phyloP scores from a whole-genome alignment of 2,797 vertebrate genomes.

The Clarias laeviceps region DNA sequence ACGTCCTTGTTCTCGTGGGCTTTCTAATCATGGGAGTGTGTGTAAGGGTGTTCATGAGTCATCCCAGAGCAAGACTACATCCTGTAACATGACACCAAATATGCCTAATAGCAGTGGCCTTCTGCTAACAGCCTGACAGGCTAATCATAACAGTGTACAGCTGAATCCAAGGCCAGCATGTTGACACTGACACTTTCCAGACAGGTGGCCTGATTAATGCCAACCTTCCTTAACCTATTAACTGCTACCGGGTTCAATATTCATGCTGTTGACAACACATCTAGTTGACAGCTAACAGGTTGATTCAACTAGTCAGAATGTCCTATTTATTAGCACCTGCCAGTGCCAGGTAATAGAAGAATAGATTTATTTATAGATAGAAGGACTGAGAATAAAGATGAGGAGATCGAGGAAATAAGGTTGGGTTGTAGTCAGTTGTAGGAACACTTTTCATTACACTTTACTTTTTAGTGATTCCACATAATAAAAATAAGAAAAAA shows the following conservation, averaged over 20 bases:
- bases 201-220: constrained; percentile 43
- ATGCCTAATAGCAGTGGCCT: constrained; percentile 23
- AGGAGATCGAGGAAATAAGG: background rate
- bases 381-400: background rate
- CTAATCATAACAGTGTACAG: constrained; percentile 35
- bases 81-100: constrained; percentile 15
- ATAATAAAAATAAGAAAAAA: background rate
- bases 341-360: background rate
- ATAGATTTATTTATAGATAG: constrained; percentile 13
- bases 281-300: background rate
- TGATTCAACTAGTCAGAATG: background rate
- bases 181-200: background rate
- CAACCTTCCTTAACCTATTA: constrained; percentile 25
- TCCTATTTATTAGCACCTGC: constrained; percentile 4
- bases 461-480: background rate
- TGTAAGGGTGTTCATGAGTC: background rate
- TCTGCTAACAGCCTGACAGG: constrained; percentile 36
- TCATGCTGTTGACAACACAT: background rate
- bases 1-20: background rate
- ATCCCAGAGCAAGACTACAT: constrained; percentile 16
- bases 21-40: background rate
- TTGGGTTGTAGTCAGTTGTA: background rate
- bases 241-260: background rate
- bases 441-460: background rate
- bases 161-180: background rate